Evolutionary conservation across 2,797 vertebrate genomes (phyloP), one percentile per base, ranked within the genome.

Genomic region (Tachyglossus aculeatus): DNA sequence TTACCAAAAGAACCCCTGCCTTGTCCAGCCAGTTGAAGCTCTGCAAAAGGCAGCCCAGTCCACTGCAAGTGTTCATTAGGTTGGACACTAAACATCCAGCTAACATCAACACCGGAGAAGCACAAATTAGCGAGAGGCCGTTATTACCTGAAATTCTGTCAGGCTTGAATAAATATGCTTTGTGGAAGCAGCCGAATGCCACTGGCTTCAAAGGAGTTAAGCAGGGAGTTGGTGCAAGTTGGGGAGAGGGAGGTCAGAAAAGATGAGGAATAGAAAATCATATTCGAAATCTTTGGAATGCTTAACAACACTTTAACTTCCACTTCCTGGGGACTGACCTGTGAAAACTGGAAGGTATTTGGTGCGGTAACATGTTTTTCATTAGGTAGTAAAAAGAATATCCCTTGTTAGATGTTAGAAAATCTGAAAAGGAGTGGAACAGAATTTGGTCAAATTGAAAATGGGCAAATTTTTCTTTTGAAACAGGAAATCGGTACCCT

Each of bases 241-340:
- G 13, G 25, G 45, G 31, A 9, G 25, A 48, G 18, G n/a, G 25
- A 48, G 44, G 9, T 48, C 27, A 48, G 9, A 31, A 48, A 24
- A 48, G 48, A 18, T 19, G 16, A 31, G 31, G 44, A 48, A 67
- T 21, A 39, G 11, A 33, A 22, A 71, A 57, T 22, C 38, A 44
- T 36, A 67, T 16, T 18, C n/a, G 70, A 43, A 55, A 24, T 29
- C 25, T 50, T 65, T 45, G n/a, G n/a, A n/a, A n/a, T n/a, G n/a
- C n/a, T n/a, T n/a, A n/a, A n/a, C n/a, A n/a, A 27, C n/a, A 15
- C 70, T 13, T 54, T 73, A 60, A 31, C 47, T 63, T 57, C 48
- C 18, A 31, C 24, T 60, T 77, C 24, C 27, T 58, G 58, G 76
- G 47, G 11, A 27, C 52, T 39, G 11, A 27, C 52, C 36, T 45